Evolutionary conservation across 2,113 vertebrate species (phyloP).

Genomic region (Rhinopomastus cyanomelas): DNA sequence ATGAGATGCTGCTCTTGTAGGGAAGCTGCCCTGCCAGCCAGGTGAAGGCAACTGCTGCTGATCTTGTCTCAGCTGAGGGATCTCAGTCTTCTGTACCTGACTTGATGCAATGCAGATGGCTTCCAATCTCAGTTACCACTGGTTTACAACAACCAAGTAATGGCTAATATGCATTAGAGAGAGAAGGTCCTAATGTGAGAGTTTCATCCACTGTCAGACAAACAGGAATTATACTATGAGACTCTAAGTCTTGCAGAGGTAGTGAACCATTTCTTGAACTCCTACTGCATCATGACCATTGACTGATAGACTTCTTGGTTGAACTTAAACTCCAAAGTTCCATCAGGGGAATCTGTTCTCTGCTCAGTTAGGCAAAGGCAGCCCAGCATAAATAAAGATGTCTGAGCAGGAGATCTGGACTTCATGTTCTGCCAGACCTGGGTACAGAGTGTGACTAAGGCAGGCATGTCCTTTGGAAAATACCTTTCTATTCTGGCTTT

Average conservation of each 20-base stretch:
- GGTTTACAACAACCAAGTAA: not conserved
- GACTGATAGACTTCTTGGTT: not conserved
- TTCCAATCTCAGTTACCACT: not conserved
- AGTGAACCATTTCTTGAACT: not conserved
- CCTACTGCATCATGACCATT: not conserved
- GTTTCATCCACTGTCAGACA: not conserved
- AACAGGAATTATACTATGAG: not conserved
- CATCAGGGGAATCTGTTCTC: not conserved
- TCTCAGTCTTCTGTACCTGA: too few species aligned
- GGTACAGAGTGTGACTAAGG: fast-evolving
- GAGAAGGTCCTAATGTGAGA: not conserved
- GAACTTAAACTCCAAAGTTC: not conserved
- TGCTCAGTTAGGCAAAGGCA: not conserved
- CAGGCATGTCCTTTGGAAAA: not conserved
- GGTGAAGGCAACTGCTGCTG: not conserved
- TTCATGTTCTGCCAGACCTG: not conserved
- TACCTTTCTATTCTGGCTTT: not conserved
- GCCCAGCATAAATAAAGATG: not conserved
- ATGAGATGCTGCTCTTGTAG: not conserved
- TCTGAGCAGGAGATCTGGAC: not conserved
- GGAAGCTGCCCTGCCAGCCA: not conserved
- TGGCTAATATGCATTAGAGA: not conserved
- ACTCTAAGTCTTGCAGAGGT: not conserved
- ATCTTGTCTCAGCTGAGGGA: not conserved
- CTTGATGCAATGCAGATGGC: not conserved